Evolutionary conservation across 1,140 invertebrate genomes (phyloP).

Genomic region (Choristoneura fumiferana): DNA sequence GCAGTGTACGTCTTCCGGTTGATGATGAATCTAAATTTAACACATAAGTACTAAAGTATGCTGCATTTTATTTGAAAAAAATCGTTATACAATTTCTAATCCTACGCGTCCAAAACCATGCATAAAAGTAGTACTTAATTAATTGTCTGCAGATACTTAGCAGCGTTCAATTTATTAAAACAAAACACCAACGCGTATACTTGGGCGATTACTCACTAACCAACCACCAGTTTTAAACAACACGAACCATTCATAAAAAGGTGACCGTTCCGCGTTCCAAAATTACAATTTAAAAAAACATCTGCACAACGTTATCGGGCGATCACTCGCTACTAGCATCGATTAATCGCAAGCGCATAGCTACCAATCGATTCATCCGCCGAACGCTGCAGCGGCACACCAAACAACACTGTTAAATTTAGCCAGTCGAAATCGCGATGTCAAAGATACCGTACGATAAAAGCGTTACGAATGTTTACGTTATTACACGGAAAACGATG

Average conservation of each 20-base stretch:
- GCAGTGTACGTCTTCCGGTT: too few relatives aligned
- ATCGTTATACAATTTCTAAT: too few relatives aligned
- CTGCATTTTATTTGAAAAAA: too few relatives aligned
- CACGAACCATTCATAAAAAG: constrained; percentile 17
- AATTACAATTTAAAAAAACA: constrained; percentile 21
- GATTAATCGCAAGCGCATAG: constrained; percentile 18
- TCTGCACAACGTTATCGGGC: constrained; percentile 29
- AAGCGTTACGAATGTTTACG: constrained; percentile 33
- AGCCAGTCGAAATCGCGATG: constrained; percentile 70
- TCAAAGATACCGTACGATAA: constrained; percentile 50
- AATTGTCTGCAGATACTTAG: not conserved
- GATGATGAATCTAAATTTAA: too few relatives aligned
- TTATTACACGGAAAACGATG: constrained; percentile 32
- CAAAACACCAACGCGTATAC: constrained; percentile 1
- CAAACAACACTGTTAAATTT: constrained; percentile 63
- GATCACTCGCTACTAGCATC: constrained; percentile 24
- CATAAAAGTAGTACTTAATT: too few relatives aligned
- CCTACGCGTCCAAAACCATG: too few relatives aligned
- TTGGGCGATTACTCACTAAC: not conserved
- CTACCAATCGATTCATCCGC: constrained; percentile 17
- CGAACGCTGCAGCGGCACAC: constrained; percentile 39
- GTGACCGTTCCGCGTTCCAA: constrained; percentile 13
- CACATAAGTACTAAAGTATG: too few relatives aligned
- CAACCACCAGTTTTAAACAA: not conserved
- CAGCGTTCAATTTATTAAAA: not conserved